phyloP scores from a whole-genome alignment of 2,113 vertebrate genomes.

The Picathartes gymnocephalus region DNA sequence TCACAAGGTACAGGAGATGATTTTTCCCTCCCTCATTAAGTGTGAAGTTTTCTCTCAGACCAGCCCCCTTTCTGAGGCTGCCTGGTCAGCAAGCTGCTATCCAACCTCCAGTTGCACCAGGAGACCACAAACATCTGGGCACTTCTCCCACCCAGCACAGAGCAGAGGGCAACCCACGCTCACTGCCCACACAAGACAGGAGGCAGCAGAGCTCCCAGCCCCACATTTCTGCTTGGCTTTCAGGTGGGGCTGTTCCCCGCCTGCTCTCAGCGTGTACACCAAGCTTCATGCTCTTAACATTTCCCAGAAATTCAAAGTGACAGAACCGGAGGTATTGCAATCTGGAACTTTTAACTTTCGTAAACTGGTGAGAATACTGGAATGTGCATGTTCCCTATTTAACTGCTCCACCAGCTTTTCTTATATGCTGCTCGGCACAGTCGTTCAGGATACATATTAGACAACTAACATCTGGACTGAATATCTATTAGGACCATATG shows the following conservation, averaged over 20 bases:
- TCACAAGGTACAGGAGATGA: background rate
- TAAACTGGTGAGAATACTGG: slow-evolving; percentile 73
- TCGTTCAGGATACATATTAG: slow-evolving; percentile 70
- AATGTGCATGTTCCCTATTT: slow-evolving; percentile 71
- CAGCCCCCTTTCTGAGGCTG: background rate
- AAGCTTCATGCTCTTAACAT: slow-evolving; percentile 65
- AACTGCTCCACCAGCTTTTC: slow-evolving; percentile 72
- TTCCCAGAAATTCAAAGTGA: slow-evolving; percentile 78
- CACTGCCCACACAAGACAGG: rapidly evolving
- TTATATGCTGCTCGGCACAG: slow-evolving; percentile 46
- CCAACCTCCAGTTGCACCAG: background rate
- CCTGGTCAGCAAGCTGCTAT: background rate
- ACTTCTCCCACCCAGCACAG: background rate
- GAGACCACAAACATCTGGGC: background rate
- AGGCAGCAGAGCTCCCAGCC: background rate
- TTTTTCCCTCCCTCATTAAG: background rate
- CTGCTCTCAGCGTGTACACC: background rate
- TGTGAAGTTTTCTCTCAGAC: rapidly evolving
- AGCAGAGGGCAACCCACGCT: background rate
- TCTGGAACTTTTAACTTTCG: slow-evolving; percentile 74
- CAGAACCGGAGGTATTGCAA: slow-evolving; percentile 71
- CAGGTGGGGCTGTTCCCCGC: slow-evolving; percentile 24
- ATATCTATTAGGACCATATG: slow-evolving; percentile 77
- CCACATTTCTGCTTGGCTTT: background rate
- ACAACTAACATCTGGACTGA: slow-evolving; percentile 77